Base-by-base conservation (phyloP, 2,888 invertebrate genomes). In the Acanthosepion lycidas region DNA sequence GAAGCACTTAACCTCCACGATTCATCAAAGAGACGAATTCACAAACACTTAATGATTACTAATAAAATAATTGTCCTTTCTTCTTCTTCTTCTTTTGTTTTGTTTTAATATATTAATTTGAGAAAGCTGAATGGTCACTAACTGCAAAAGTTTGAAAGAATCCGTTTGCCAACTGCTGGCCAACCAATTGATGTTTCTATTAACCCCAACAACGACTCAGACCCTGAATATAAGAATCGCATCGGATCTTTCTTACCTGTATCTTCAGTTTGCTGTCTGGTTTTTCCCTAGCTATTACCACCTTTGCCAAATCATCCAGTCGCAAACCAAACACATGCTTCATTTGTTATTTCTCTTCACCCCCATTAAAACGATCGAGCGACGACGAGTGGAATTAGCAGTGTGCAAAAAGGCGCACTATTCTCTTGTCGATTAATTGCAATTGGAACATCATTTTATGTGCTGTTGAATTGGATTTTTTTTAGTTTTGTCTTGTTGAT, bases 221-320 rank as follows among this genome's bases (percentile, higher is more conserved):
- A 64, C 64, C 26, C 64, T 8, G 64, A 64, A 64, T 64, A 64
- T 5, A 6, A 64, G 28, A 64, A 26, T 28, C 1, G 64, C 6
- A 9, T n/a, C 28, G 78, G 28, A 3, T 78, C 28, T 26, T n/a
- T 28, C 78, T 9, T 78, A 28, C 28, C 26, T 78, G 64, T 23
- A 6, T n/a, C 78, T 78, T 78, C 8, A 28, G 15, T 55, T 55
- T 55, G 15, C 2, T 18, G 15, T 4, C 20, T 55, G 15, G 55
- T 20, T 55, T 55, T 18, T 18, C 59, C 59, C 20, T 15, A 33
- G n/a, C n/a, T 5, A 78, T n/a, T 78, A 78, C n/a, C n/a, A 78
- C 78, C 78, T 78, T 78, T 78, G 78, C n/a, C n/a, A 78, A 78
- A 78, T n/a, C 78, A n/a, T n/a, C 26, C 64, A 64, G 64, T 64